A percentile compares a stretch with the other conserved stretches of the same genome.
Evolutionary conservation across 2,113 vertebrate genomes (phyloP).

Genomic region (Bos taurus): ARS-UCD2.0 NC_037337.1:44529001-44529500

Average conservation of each 20-base stretch:
- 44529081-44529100: neutral
- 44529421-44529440: neutral
- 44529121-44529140: neutral
- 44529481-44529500: conserved; percentile 5
- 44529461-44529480: neutral
- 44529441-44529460: neutral
- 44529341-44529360: neutral
- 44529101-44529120: neutral
- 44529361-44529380: neutral
- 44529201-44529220: neutral
- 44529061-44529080: neutral
- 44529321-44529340: neutral
- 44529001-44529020: neutral
- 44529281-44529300: neutral
- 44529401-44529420: neutral
- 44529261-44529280: neutral
- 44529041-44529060: neutral
- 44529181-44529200: neutral
- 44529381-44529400: neutral
- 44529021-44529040: neutral
- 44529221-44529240: neutral
- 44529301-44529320: neutral
- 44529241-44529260: neutral
- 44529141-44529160: neutral
- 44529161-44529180: neutral